Evolutionary conservation across 2,113 vertebrate genomes (phyloP).

Genomic region (Porphyrio hochstetteri): DNA sequence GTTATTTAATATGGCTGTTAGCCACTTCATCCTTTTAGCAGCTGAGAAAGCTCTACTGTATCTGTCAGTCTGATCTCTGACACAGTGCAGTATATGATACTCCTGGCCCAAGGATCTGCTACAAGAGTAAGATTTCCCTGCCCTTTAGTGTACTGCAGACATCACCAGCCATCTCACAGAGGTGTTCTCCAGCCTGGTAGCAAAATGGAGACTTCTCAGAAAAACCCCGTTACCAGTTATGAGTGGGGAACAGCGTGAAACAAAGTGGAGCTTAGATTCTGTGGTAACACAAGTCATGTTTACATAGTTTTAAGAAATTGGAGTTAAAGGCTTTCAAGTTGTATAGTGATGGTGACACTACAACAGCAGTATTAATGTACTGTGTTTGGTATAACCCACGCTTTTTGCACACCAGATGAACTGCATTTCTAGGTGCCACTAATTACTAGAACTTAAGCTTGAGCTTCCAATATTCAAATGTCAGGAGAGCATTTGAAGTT

Average conservation of each 20-base stretch:
- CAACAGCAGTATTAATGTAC: rapidly evolving
- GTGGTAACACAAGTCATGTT: not conserved
- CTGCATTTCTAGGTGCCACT: not conserved
- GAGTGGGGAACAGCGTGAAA: not conserved
- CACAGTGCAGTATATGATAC: not conserved
- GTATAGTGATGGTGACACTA: not conserved
- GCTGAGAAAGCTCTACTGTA: not conserved
- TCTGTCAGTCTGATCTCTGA: not conserved
- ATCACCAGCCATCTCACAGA: not conserved
- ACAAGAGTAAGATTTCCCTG: not conserved
- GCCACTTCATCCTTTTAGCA: no score
- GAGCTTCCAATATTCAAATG: not conserved
- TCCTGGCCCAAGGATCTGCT: not conserved
- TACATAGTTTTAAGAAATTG: rapidly evolving
- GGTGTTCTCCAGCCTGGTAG: not conserved
- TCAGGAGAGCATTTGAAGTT: not conserved
- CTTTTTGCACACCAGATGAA: not conserved
- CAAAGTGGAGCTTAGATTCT: not conserved
- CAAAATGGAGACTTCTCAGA: not conserved
- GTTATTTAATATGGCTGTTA: no score
- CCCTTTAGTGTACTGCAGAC: rapidly evolving
- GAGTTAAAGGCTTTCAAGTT: not conserved
- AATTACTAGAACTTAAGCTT: not conserved
- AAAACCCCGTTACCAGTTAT: not conserved
- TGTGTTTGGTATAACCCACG: rapidly evolving